A percentile compares a stretch with the other conserved stretches of the same genome.
Evolutionary conservation across 2,888 invertebrate species (phyloP).

Genomic region (Sminthurinus aureus): DNA sequence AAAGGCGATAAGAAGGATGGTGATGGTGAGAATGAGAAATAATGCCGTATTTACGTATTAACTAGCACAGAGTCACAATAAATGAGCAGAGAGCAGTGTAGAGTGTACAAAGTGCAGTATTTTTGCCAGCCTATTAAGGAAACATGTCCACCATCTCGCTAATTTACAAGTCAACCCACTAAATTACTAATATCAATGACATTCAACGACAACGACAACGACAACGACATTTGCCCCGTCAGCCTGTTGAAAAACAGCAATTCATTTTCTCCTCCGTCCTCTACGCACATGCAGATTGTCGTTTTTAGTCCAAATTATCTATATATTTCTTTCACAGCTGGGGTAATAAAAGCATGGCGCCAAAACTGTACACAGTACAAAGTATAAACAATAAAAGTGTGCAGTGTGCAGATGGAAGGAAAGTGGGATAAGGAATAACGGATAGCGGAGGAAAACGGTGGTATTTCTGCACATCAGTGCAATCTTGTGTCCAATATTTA

Average conservation of each 20-base stretch:
- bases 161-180: slow-evolving; percentile 1
- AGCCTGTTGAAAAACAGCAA: slow-evolving; percentile 17
- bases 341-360: too few species aligned
- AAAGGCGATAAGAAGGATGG: too few species aligned
- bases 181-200: slow-evolving; percentile 27
- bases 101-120: background rate
- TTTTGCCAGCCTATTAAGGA: background rate
- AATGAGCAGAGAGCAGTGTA: background rate
- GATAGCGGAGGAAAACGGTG: too few species aligned
- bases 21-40: too few species aligned
- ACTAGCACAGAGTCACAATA: background rate
- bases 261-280: too few species aligned
- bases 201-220: too few species aligned
- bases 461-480: background rate
- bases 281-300: background rate
- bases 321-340: background rate
- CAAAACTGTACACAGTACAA: too few species aligned
- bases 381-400: too few species aligned
- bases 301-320: background rate
- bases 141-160: background rate
- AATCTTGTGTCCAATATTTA: background rate
- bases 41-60: too few species aligned
- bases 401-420: background rate
- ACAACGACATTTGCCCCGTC: background rate
- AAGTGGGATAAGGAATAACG: too few species aligned